Evolutionary conservation across 2,888 invertebrate genomes (phyloP), one percentile per base, ranked within the genome.

Genomic region (Tethea ocularis): DNA sequence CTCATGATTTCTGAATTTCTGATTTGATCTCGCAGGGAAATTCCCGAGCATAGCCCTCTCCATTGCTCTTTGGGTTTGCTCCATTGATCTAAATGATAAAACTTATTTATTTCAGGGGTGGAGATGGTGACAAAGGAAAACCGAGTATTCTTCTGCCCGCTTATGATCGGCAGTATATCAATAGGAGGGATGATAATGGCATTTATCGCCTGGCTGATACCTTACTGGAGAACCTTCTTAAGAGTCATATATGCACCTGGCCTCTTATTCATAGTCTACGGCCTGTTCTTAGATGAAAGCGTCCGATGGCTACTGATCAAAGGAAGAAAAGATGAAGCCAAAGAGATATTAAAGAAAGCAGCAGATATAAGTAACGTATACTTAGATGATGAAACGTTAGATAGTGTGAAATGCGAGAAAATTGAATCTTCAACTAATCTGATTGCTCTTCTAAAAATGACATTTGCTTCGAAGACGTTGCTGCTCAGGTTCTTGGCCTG

Each of bases 221-320:
- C 94, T 56, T 93, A 95, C 71, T 97, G 97, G 97, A 94, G 95
- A 75, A 80, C 89, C 60, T 88, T 95, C 23, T 86, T 96, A 33
- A 87, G 95, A 59, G 91, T 95, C 8, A 87, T 96, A 57, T 97
- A 96, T 71, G 85, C 93, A 0, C 97, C 97, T 0, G 94, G 95
- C 0, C 75, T 96, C 15, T 73, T 96, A 0, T 93, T 95, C 59
- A 76, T 97, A 36, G 78, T 94, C 1, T 95, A 96, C 73, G 93
- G 94, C 61, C 95, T 95, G 93, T 74, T 95, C 22, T 84, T 95
- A 60, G 95, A 96, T 8, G 96, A 96, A 83, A 96, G 96, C 54
- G 91, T 95, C 7, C 91, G 97, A 70, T 97, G 97, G 97, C 86
- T 96, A 17, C 78, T 96, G 20, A 95, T 95, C 46, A 95, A 95